A percentile compares a stretch with the other conserved stretches of the same genome.
Conservation (phyloP, 2,888 invertebrate genomes). For the Linyphia triangularis region DNA sequence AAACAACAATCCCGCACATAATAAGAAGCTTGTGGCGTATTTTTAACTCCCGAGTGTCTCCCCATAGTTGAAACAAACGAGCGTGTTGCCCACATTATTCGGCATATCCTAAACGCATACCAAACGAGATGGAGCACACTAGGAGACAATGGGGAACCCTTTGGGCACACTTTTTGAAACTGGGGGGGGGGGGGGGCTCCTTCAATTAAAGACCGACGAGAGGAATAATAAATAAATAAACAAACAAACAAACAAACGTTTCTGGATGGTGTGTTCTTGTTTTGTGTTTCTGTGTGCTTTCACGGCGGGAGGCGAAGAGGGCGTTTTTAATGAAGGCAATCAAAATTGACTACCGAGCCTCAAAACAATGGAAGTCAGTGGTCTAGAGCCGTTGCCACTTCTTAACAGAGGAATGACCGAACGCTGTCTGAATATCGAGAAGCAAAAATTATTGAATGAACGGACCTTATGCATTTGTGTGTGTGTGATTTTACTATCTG, state of each 20-base stretch:
- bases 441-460: no score
- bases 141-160: constrained; percentile 2
- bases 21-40: not conserved
- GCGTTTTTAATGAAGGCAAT: constrained; percentile 51
- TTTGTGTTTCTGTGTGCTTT: constrained; percentile 1
- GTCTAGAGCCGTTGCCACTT: not conserved
- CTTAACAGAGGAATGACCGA: constrained; percentile 32
- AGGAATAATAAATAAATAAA: constrained; percentile 4
- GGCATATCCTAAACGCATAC: constrained; percentile 23
- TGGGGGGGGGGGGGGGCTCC: not conserved
- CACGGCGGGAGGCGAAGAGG: not conserved
- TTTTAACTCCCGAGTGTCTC: not conserved
- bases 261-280: constrained; percentile 44
- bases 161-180: constrained; percentile 13
- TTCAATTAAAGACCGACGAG: constrained; percentile 29
- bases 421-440: no score
- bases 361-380: constrained; percentile 44
- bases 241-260: constrained; percentile 19
- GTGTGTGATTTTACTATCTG: no score
- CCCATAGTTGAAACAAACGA: not conserved
- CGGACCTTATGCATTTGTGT: no score
- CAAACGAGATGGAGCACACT: constrained; percentile 11
- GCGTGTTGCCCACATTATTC: no score
- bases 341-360: constrained; percentile 21
- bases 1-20: not conserved